Base-by-base conservation (phyloP, 1,140 invertebrate genomes). In the Teleogryllus occipitalis region DNA sequence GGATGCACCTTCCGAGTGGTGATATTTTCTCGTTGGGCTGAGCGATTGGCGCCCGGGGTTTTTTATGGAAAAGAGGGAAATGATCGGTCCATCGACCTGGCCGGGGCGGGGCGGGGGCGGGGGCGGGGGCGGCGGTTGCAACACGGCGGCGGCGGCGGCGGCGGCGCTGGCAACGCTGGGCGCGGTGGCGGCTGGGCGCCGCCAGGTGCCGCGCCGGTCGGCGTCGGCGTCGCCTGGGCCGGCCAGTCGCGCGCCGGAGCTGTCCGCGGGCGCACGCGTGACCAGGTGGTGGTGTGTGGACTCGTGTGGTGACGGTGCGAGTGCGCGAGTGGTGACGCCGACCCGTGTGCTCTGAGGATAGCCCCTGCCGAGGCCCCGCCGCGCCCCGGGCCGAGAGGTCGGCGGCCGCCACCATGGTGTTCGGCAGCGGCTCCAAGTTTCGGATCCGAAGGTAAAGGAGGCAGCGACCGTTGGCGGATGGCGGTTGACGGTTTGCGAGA, bases 361-460 rank as follows among this genome's bases (percentile, higher is more conserved):
- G 10, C 18, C 18, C 54, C 54, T 18, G 10, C 54, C 1, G 27
- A 65, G 10, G 0, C 18, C 54, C 54, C 7, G 10, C 54, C 1
- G 27, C 10, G 7, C 54, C 54, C 54, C 54, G 54, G 18, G 10
- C 54, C 18, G 10, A 18, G 54, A 18, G 54, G 54, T 7, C 54
- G 54, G 54, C 54, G 54, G 39, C 22, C 15, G 72, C 48, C 22
- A 76, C 74, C 80, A 91, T 90, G 89, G 89, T 91, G 80, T 91
- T 91, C 83, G 89, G 90, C 74, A 90, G 88, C 83, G 85, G 86
- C 76, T 90, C 89, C 84, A 91, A 91, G 82, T 91, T 91, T 84
- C 86, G 89, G 47, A 89, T 91, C 80, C 86, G 89, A 84, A 90
- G 90, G 90, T 91, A 87, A 78, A 65, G 0, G 27, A 14, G 49